Evolutionary conservation across 2,113 vertebrate genomes (phyloP).

Genomic region (Barbus barbus): DNA sequence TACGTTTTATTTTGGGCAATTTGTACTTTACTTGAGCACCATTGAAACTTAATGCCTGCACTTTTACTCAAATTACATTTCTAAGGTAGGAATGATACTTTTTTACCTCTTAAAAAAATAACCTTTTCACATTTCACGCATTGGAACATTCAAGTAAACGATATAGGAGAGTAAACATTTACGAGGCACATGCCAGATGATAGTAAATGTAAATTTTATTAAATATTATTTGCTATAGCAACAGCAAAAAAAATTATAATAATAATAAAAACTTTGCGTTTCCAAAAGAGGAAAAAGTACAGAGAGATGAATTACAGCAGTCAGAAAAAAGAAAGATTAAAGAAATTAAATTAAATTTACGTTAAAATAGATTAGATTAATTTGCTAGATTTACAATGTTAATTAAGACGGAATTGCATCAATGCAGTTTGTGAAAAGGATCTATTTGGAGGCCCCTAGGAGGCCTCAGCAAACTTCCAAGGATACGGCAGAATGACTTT

Average conservation of each 20-base stretch:
- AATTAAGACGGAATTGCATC: not conserved
- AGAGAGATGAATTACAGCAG: no score
- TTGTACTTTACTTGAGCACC: conserved; percentile 1
- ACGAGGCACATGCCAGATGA: no score
- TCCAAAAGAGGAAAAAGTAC: no score
- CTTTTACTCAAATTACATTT: not conserved
- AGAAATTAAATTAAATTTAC: no score
- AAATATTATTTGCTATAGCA: not conserved
- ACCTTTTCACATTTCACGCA: not conserved
- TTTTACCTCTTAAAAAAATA: not conserved
- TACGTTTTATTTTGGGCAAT: not conserved
- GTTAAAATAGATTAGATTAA: no score
- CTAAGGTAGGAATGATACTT: not conserved
- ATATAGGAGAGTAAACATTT: not conserved
- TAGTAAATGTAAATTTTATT: no score
- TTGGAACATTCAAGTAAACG: not conserved
- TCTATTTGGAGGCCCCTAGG: no score
- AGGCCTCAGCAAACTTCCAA: not conserved
- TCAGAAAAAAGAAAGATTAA: no score
- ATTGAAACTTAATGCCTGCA: not conserved
- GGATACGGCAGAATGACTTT: not conserved
- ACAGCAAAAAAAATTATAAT: no score
- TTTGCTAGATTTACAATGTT: not conserved
- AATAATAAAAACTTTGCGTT: no score
- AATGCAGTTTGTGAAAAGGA: not conserved